Evolutionary conservation across 1,140 invertebrate species (phyloP), one percentile per base, ranked within the genome.

Genomic region (Eupeodes corollae): DNA sequence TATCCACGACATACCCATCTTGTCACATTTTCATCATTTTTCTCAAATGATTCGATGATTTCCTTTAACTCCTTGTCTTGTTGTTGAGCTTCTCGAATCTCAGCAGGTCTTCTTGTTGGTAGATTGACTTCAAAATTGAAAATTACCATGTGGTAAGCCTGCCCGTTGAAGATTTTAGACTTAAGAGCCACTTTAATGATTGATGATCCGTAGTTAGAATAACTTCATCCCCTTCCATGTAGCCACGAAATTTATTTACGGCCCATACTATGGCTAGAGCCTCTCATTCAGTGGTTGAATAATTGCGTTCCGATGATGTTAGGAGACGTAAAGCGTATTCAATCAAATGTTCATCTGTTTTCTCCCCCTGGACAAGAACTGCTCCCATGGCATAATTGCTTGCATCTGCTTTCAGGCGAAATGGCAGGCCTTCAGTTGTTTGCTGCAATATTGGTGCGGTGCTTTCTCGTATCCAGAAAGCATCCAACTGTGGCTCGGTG

Each of bases 111-210:
- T 26, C 45, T 34, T 16, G 19, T 10, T 10, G 56, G 45, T 0
- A 53, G 35, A 44, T 68, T 58, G 65, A 73, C 2, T 55, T 49
- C 54, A 74, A 72, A 1, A 77, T 46, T 18, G 48, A 44, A 11
- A 74, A 42, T 1, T 67, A 58, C 74, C 74, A 77, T 30, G 71
- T 48, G 0, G 70, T 69, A 8, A 73, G 38, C 3, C 62, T 44
- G 6, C 67, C 67, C 0, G 49, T 63, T 0, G 71, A 63, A 2
- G 54, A 49, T 47, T 57, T 57, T 19, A 62, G 9, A 10, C 10
- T 48, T 21, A 56, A 32, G 9, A 61, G 42, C 58, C 53, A 57
- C 19, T 46, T 21, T 12, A 63, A 43, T 11, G 58, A 42, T 44
- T 56, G 52, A 19, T 60, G 56, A 39, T 62, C 58, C 3, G 54